Evolutionary conservation across 2,797 vertebrate species (phyloP), one percentile per base, ranked within the genome.

Genomic region (Botia almorhae): DNA sequence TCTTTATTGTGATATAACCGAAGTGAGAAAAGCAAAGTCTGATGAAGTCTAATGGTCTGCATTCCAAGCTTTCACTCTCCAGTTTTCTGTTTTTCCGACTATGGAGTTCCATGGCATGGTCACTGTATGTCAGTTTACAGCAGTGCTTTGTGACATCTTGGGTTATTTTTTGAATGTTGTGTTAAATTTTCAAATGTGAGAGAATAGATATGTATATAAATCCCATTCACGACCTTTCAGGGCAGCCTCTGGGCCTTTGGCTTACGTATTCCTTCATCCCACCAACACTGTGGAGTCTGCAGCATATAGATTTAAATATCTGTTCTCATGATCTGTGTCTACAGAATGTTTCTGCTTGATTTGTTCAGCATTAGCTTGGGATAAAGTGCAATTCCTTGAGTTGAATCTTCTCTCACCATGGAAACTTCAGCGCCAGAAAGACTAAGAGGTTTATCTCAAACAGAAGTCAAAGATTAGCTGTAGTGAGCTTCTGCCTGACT

Each of bases 301-400:
- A 51, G 39, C 50, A 17, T 43, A 8, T 88, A 85, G 53, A 23
- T 90, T 85, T 86, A 87, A 86, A 87, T 80, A 85, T 83, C 87
- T 92, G 90, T 87, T 84, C 87, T 89, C 87, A 84, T 89, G 88
- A 87, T 89, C 82, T 82, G 88, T 89, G 89, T 80, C 82, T 83
- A 74, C 53, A 73, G 50, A 81, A 69, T 58, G 46, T 77, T 77
- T 78, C 61, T 76, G 82, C 11, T 88, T 72, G 83, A 83, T 87
- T 81, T 60, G 56, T 51, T 0, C 55, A 84, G 78, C 80, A 72
- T 87, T 17, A 69, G 48, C 50, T 63, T 50, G 69, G 81, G 83
- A 46, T 74, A 51, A 77, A 79, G 85, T 64, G 72, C 80, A 86
- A 83, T 29, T 68, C 83, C 82, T 88, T 64, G 2, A 60, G 43